Conservation (phyloP, 1,140 invertebrate genomes). For the Drosophila willistoni region DNA sequence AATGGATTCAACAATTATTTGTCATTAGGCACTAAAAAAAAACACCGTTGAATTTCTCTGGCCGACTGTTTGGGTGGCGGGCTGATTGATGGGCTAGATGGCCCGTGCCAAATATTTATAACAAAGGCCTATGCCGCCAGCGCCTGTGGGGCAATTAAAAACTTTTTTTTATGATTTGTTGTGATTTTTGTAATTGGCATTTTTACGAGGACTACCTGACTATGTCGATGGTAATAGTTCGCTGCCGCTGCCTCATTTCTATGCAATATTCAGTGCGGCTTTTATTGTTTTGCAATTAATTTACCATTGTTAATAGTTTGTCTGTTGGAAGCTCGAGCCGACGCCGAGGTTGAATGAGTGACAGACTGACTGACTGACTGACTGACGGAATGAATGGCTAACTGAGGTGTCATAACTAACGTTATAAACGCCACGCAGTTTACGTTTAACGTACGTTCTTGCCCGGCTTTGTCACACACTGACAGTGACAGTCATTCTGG, state of each 20-base stretch:
- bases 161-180: slow-evolving; percentile 67
- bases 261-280: slow-evolving; percentile 64
- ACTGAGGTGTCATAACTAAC: slow-evolving; percentile 70
- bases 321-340: slow-evolving; percentile 15
- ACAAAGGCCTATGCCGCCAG: slow-evolving; percentile 33
- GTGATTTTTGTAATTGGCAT: slow-evolving; percentile 74
- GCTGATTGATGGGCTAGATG: slow-evolving; percentile 50
- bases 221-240: slow-evolving; percentile 47
- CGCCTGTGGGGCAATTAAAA: slow-evolving; percentile 59
- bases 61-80: slow-evolving; percentile 42
- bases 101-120: slow-evolving; percentile 35
- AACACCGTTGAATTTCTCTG: slow-evolving; percentile 20
- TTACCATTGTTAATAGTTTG: slow-evolving; percentile 69
- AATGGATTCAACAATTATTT: slow-evolving; percentile 32
- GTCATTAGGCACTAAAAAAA: slow-evolving; percentile 35
- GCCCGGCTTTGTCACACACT: slow-evolving; percentile 61
- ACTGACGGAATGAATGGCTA: slow-evolving; percentile 15
- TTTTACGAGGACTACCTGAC: slow-evolving; percentile 71
- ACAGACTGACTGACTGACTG: not conserved
- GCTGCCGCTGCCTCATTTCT: slow-evolving; percentile 43
- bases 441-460: slow-evolving; percentile 8
- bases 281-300: slow-evolving; percentile 75
- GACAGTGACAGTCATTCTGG: not conserved
- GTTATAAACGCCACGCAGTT: slow-evolving; percentile 69
- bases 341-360: slow-evolving; percentile 5